Evolutionary conservation across 2,888 invertebrate genomes (phyloP), one percentile per base, ranked within the genome.

Genomic region (Melipona bicolor): DNA sequence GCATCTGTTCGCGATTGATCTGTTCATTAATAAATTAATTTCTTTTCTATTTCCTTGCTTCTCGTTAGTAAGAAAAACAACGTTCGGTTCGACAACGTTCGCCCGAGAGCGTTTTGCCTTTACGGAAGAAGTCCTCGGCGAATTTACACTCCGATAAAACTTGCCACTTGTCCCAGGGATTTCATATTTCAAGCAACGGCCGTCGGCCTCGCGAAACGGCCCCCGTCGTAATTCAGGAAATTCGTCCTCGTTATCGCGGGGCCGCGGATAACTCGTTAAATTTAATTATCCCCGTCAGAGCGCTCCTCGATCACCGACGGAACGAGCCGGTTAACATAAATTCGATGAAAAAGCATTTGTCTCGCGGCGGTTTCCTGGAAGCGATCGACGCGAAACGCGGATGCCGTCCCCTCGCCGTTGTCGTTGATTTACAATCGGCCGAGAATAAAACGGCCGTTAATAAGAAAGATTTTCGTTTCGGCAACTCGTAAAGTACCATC

Each of bases 401-500:
- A 52, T 15, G 17, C 32, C 64, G 24, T 3, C 56, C n/a, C 24
- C n/a, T 24, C 74, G 9, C 43, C 43, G 43, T 43, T 69, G 50
- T 61, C 13, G 54, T 64, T 85, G 85, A 85, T 85, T 85, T 85
- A 85, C 81, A 77, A 52, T 27, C 62, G 69, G 50, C 70, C 67
- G 69, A 61, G 85, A 81, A 88, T 88, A 87, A 70, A 77, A 75
- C 68, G 71, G 70, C 43, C 90, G 75, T 90, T 87, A 87, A 90
- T 88, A 90, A 87, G 78, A 73, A 68, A 73, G 79, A 78, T 82
- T 76, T 81, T 80, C 86, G 80, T 83, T 86, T 88, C 78, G 86
- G 76, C 77, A 79, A 79, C 75, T 82, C 90, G 82, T 87, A 88
- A 89, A 89, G 82, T 78, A 83, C 80, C 74, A 65, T 87, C 88